Evolutionary conservation across 2,888 invertebrate genomes (phyloP).

Genomic region (Callyntrura guangdongensis): DNA sequence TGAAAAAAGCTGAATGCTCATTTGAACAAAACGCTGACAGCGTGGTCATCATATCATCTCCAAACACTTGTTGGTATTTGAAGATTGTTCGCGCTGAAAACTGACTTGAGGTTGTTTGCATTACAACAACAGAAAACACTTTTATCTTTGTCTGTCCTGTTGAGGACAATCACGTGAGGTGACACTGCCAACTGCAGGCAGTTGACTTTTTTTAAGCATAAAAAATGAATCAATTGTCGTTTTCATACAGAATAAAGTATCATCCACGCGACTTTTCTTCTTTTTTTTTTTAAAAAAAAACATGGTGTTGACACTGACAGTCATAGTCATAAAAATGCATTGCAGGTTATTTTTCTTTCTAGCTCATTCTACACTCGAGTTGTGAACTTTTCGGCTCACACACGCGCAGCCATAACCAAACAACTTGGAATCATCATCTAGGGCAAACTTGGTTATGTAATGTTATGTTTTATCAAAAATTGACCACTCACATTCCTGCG

Average conservation of each 20-base stretch:
- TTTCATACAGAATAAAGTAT: constrained; percentile 72
- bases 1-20: constrained; percentile 13
- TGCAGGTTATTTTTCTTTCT: neutral
- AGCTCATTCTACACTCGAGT: neutral
- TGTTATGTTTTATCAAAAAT: neutral
- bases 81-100: constrained; percentile 33
- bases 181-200: no score
- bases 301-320: constrained; percentile 26
- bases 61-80: constrained; percentile 45
- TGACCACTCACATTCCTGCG: constrained; percentile 27
- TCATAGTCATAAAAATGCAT: constrained; percentile 10
- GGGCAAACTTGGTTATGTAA: constrained; percentile 12
- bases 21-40: constrained; percentile 10
- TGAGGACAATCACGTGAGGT: constrained; percentile 60
- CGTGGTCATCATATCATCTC: constrained; percentile 5
- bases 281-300: constrained; percentile 53
- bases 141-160: constrained; percentile 57
- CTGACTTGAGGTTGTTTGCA: constrained; percentile 35
- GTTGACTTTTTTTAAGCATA: constrained; percentile 50
- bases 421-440: constrained; percentile 2
- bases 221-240: neutral
- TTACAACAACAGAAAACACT: constrained; percentile 22
- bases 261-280: constrained; percentile 79
- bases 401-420: neutral
- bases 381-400: neutral